phyloP scores from a whole-genome alignment of 2,113 vertebrate genomes.

The Xenotilapia leptura region DNA sequence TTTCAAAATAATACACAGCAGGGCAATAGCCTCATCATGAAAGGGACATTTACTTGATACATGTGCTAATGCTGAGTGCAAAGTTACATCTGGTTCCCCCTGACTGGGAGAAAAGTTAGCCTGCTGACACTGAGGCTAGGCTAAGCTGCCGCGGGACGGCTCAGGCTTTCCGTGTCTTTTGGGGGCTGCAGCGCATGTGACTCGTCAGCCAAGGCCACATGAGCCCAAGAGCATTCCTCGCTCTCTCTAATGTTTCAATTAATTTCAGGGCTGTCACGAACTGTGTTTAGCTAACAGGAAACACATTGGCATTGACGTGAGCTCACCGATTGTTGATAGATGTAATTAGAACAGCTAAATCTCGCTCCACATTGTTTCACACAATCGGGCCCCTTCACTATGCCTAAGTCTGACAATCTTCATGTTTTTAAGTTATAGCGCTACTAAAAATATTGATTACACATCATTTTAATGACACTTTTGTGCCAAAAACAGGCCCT shows the following conservation, averaged over 20 bases:
- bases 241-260: conserved; percentile 64
- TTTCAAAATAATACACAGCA: conserved; percentile 10
- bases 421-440: background rate
- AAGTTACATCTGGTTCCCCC: conserved; percentile 56
- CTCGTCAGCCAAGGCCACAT: conserved; percentile 62
- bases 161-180: conserved; percentile 32
- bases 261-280: conserved; percentile 67
- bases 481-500: background rate
- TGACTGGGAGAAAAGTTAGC: conserved; percentile 34
- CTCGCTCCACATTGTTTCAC: conserved; percentile 39
- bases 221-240: conserved; percentile 43
- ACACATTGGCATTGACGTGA: conserved; percentile 58
- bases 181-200: conserved; percentile 36
- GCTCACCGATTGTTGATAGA: conserved; percentile 60
- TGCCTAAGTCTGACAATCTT: background rate
- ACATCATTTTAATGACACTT: background rate
- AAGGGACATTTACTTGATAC: conserved; percentile 3
- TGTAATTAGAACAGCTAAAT: conserved; percentile 58
- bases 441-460: background rate
- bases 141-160: conserved; percentile 37
- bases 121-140: conserved; percentile 22
- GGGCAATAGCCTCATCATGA: conserved; percentile 17
- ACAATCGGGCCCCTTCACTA: background rate
- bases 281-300: conserved; percentile 63
- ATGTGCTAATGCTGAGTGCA: conserved; percentile 45